A percentile compares a stretch with the other conserved stretches of the same genome.
phyloP scores from a whole-genome alignment of 2,113 vertebrate species.

The Butorides virescens region DNA sequence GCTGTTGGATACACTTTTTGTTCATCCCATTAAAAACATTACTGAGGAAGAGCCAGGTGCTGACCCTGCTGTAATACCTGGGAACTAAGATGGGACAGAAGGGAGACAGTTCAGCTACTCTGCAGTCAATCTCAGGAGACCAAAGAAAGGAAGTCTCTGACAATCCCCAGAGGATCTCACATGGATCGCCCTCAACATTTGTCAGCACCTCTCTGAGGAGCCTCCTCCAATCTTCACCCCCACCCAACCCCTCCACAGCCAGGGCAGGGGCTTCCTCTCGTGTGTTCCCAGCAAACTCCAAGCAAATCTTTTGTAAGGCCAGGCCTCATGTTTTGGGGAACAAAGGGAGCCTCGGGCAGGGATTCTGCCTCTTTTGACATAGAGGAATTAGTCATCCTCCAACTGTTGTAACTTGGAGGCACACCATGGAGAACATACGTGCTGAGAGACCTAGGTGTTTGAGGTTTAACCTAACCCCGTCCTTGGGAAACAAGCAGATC shows the following conservation, averaged over 20 bases:
- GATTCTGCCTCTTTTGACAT: neutral
- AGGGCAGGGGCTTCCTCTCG: neutral
- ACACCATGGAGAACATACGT: neutral
- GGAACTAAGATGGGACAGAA: neutral
- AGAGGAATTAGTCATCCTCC: neutral
- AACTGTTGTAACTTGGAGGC: neutral
- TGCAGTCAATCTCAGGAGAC: neutral
- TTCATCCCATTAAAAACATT: neutral
- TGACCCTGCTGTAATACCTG: neutral
- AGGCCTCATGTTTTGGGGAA: neutral
- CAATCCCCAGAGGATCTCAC: neutral
- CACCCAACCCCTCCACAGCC: neutral
- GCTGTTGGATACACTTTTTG: neutral
- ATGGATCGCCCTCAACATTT: accelerated
- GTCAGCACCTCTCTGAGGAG: neutral
- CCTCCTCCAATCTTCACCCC: neutral
- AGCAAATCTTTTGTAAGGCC: neutral
- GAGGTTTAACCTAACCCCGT: neutral
- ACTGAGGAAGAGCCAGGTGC: neutral
- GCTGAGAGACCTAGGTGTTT: neutral
- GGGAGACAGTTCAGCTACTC: neutral
- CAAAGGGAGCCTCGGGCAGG: neutral
- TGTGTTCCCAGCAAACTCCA: neutral
- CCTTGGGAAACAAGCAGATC: neutral
- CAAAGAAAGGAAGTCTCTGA: neutral